Evolutionary conservation across 2,797 vertebrate genomes (phyloP).

Genomic region (Anniella stebbinsi): DNA sequence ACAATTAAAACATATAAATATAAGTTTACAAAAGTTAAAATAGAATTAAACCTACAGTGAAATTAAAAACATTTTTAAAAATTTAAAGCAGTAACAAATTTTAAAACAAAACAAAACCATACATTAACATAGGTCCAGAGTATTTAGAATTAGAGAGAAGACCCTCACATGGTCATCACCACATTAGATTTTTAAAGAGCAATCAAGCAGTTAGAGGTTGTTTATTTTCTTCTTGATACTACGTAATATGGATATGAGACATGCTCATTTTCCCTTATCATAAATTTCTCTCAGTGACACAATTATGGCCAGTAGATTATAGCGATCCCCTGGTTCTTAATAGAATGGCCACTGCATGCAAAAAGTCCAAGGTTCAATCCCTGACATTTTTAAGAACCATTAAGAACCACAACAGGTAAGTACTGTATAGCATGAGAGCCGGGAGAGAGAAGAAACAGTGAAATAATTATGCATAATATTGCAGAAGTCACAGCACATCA

Average conservation of each 20-base stretch:
- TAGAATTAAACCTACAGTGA: too few species aligned
- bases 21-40: too few species aligned
- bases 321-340: background rate
- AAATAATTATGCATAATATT: background rate
- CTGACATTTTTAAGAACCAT: background rate
- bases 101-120: too few species aligned
- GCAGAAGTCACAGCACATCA: constrained; percentile 13
- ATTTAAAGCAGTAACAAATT: too few species aligned
- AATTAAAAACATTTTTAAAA: too few species aligned
- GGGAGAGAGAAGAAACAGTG: constrained; percentile 25
- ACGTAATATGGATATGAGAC: background rate
- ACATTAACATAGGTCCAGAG: too few species aligned
- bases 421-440: background rate
- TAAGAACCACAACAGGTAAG: constrained; percentile 20
- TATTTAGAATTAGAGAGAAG: too few species aligned
- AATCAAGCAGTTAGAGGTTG: background rate
- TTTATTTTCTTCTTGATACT: background rate
- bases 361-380: background rate
- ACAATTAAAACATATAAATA: too few species aligned
- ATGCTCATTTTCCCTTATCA: background rate
- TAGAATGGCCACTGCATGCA: background rate
- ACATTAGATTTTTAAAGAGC: background rate
- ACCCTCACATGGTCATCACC: background rate
- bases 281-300: background rate
- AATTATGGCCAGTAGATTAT: background rate